These are phyloP conservation scores for Oikopleura albicans DNA, from an alignment of 23 tunicate species.

Conservation along the genomic window DNA sequence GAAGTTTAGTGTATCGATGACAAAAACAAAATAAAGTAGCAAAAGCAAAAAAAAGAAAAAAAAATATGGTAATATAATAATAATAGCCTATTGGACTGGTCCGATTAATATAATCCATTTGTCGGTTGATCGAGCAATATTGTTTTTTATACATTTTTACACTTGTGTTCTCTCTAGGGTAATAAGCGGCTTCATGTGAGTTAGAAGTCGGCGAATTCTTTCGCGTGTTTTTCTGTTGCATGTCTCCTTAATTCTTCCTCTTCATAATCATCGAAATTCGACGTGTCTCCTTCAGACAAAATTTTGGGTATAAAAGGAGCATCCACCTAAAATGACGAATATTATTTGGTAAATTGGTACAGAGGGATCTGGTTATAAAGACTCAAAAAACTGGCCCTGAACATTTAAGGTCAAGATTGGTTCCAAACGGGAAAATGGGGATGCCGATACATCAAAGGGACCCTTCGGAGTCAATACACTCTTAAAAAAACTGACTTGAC, in stretches of 20 bases:
- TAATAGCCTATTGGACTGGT: not conserved
- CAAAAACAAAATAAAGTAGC: not conserved
- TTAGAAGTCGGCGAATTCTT: conserved; percentile 95
- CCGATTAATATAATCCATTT: too few species aligned
- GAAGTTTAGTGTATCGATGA: not conserved
- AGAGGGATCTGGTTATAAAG: not conserved
- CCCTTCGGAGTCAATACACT: too few species aligned
- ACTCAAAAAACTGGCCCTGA: not conserved
- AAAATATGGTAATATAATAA: too few species aligned
- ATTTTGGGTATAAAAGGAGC: conserved; percentile 93
- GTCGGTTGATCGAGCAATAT: not conserved
- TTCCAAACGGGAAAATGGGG: too few species aligned
- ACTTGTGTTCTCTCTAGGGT: not conserved
- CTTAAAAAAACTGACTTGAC: too few species aligned
- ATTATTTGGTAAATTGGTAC: not conserved
- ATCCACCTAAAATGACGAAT: conserved; percentile 33
- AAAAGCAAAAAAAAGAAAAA: too few species aligned
- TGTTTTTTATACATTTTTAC: not conserved
- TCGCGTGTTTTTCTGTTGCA: conserved; percentile 89
- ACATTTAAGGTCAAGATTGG: not conserved
- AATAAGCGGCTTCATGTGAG: not conserved
- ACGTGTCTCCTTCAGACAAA: conserved; percentile 65
- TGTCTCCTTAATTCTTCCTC: conserved; percentile 89
- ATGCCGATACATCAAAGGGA: too few species aligned
- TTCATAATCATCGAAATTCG: conserved; percentile 91